Base-by-base conservation (phyloP, 2,797 vertebrate genomes). In the Denticeps clupeoides region DNA sequence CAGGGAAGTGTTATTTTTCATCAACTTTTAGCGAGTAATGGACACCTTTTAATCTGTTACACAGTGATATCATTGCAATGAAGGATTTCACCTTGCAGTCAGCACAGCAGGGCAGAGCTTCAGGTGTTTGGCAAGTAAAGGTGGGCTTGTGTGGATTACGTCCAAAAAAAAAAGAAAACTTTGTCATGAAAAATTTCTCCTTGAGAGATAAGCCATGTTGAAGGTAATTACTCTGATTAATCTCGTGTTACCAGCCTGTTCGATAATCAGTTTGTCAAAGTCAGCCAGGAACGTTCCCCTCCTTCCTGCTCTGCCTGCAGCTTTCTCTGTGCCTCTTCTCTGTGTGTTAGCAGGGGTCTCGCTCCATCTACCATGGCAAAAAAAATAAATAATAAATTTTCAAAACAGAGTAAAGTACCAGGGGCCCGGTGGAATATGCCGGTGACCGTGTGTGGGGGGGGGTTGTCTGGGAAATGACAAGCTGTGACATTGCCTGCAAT, bases 211-310 rank as follows among this genome's bases (percentile, higher is more conserved):
- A 67, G 63, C 65, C 60, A 55, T 53, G 50, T n/a, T n/a, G n/a
- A n/a, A n/a, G n/a, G 67, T 79, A 78, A 78, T 78, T 80, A 78
- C 62, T 71, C 60, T 72, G 72, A 80, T 79, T 81, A 75, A 79
- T 82, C 71, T 76, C 58, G 58, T 72, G 67, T 75, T 78, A 67
- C 67, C 63, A 37, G 52, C 70, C 74, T 70, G 67, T 53, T 78
- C 65, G 48, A 70, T 78, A 73, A 79, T 82, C 72, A 68, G 63
- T 81, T 79, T 68, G 73, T 77, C 76, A 80, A 73, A 80, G 71
- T 74, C 73, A 69, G 70, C 69, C 76, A 77, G 71, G 72, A 61
- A 71, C 67, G 53, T 67, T n/a, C n/a, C n/a, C 63, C 63, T 47
- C 41, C 62, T 67, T 66, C 55, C 59, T 66, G 65, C 62, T 51